phyloP scores from a whole-genome alignment of 2,113 vertebrate genomes.

The Thamnophis sirtalis region DNA sequence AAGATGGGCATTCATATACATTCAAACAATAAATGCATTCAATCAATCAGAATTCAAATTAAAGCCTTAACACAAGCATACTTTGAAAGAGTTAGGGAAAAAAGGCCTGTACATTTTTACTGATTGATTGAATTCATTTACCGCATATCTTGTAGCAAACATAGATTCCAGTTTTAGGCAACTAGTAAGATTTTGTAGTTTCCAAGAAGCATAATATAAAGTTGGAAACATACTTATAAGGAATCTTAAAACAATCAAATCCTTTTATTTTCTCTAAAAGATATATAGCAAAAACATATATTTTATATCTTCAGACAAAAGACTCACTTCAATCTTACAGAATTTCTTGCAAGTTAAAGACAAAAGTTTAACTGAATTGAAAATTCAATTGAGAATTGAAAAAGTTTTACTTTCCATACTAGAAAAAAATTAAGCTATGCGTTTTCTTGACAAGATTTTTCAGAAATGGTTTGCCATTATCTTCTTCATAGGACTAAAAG shows the following conservation, averaged over 20 bases:
- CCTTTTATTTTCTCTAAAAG: rapidly evolving
- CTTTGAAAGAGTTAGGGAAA: background rate
- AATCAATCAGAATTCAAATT: too few relatives aligned
- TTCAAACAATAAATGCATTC: too few relatives aligned
- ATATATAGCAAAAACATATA: background rate
- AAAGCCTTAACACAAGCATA: background rate
- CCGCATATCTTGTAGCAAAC: background rate
- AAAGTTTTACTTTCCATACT: rapidly evolving
- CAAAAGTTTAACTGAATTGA: too few relatives aligned
- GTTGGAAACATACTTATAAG: background rate
- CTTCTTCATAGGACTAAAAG: too few relatives aligned
- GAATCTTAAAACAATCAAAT: background rate
- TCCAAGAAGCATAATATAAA: background rate
- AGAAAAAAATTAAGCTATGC: background rate
- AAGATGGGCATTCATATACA: too few relatives aligned
- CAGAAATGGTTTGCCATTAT: too few relatives aligned
- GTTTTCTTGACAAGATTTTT: too few relatives aligned
- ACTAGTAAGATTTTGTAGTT: background rate
- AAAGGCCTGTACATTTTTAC: background rate
- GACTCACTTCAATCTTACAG: background rate
- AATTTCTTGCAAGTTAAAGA: background rate
- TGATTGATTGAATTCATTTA: too few relatives aligned
- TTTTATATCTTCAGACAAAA: background rate
- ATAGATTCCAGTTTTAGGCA: background rate
- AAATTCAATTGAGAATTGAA: background rate